Conservation (phyloP, 2,888 invertebrate genomes). For the Acanthococcus lagerstroemiae region DNA sequence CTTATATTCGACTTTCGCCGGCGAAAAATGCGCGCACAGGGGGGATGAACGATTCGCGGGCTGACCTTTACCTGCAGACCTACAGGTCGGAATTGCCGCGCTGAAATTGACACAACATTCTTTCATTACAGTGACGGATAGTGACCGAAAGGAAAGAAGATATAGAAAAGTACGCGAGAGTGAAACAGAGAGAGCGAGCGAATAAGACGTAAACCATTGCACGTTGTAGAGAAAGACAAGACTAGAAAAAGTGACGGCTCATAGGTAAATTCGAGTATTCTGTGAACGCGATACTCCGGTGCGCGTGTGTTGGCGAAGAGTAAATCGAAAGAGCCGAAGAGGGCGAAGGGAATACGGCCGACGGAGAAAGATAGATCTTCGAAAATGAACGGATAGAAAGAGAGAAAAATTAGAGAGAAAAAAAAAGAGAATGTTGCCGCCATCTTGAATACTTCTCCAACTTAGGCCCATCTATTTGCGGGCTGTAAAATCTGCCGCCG, state of each 20-base stretch:
- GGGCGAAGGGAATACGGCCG: background rate
- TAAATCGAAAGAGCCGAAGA: slow-evolving; percentile 5
- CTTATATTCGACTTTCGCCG: background rate
- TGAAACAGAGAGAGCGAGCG: background rate
- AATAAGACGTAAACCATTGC: too few species aligned
- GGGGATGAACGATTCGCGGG: slow-evolving; percentile 2
- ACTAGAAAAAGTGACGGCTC: slow-evolving; percentile 4
- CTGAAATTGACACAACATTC: slow-evolving; percentile 22
- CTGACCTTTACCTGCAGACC: slow-evolving; percentile 27
- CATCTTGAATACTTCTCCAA: slow-evolving; percentile 46
- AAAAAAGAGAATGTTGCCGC: slow-evolving; percentile 38
- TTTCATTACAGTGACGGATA: slow-evolving; percentile 21
- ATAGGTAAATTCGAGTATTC: slow-evolving; percentile 25
- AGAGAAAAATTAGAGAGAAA: slow-evolving; percentile 9
- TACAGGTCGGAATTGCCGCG: slow-evolving; percentile 6
- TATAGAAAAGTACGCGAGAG: background rate
- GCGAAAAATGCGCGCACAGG: background rate
- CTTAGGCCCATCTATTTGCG: slow-evolving; percentile 38
- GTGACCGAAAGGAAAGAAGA: slow-evolving; percentile 14
- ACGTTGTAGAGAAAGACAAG: background rate
- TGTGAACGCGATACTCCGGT: background rate
- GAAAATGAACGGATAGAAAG: background rate
- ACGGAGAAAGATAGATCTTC: background rate
- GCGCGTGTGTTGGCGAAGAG: slow-evolving; percentile 16
- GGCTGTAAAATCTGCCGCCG: slow-evolving; percentile 37